Conservation (phyloP, 2,888 invertebrate species). For the Apotomis turbidana region DNA sequence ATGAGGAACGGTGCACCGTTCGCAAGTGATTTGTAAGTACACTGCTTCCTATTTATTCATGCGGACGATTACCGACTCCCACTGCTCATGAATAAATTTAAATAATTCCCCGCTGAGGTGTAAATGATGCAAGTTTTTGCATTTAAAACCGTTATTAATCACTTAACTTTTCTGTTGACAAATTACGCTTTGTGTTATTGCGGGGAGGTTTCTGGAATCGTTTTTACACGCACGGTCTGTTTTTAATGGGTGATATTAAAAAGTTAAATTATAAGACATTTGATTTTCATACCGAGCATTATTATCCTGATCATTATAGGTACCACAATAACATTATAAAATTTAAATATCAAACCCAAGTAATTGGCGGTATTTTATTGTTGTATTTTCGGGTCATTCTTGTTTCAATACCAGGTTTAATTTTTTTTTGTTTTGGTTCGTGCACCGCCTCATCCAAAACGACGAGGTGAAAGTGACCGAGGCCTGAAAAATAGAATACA, state of each 20-base stretch:
- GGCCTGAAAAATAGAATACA: no score
- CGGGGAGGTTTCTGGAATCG: conserved; percentile 38
- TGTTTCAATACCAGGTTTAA: no score
- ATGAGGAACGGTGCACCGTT: conserved; percentile 43
- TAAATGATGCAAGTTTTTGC: conserved; percentile 81
- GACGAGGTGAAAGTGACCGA: no score
- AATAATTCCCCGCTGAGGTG: conserved; percentile 77
- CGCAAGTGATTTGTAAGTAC: conserved; percentile 70
- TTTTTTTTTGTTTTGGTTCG: no score
- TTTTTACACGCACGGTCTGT: conserved; percentile 19
- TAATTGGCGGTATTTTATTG: no score
- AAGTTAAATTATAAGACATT: neutral
- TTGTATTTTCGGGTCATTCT: no score
- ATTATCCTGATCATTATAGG: no score
- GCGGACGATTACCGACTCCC: conserved; percentile 78
- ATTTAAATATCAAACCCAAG: no score
- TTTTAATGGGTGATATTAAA: conserved; percentile 5
- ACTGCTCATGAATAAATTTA: conserved; percentile 78
- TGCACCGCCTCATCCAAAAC: no score
- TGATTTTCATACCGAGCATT: neutral
- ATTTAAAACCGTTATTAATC: conserved; percentile 77
- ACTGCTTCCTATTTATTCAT: conserved; percentile 78
- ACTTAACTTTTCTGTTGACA: conserved; percentile 65
- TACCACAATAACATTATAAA: no score
- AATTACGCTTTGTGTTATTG: conserved; percentile 54